Conservation (phyloP, 2,113 vertebrate genomes). For the Pipra filicauda region DNA sequence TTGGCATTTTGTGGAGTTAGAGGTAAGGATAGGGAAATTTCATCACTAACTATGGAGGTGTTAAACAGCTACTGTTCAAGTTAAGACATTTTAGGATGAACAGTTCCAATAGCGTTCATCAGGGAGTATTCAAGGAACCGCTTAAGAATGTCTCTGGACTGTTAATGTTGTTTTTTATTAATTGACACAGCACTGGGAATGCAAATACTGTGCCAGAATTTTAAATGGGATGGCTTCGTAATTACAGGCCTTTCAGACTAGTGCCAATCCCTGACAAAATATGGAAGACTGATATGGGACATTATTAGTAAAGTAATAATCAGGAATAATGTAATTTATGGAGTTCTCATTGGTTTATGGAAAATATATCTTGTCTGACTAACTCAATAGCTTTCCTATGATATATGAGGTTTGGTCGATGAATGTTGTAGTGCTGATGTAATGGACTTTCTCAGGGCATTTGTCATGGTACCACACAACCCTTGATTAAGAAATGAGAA, state of each 20-base stretch:
- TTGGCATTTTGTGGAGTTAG: not conserved
- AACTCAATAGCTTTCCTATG: conserved; percentile 17
- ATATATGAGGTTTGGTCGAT: not conserved
- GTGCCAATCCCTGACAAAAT: conserved; percentile 47
- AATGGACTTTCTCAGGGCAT: conserved; percentile 20
- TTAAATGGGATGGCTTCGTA: conserved; percentile 39
- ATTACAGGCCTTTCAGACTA: conserved; percentile 33
- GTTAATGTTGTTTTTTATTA: conserved; percentile 57
- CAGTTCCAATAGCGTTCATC: conserved; percentile 13
- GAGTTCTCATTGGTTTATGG: conserved; percentile 34
- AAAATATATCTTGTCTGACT: conserved; percentile 31
- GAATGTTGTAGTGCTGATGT: conserved; percentile 22
- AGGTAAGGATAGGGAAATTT: not conserved
- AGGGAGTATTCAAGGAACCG: conserved; percentile 40
- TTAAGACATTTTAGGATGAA: conserved; percentile 10
- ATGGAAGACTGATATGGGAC: not conserved
- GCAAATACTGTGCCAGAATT: conserved; percentile 50
- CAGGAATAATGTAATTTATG: conserved; percentile 51
- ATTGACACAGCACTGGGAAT: conserved; percentile 21
- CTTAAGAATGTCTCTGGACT: conserved; percentile 16
- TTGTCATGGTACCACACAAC: conserved; percentile 13
- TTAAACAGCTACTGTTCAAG: conserved; percentile 2
- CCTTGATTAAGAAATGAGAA: conserved; percentile 27
- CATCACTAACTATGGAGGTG: not conserved
- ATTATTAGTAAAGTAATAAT: conserved; percentile 57